phyloP scores from a whole-genome alignment of 2,113 vertebrate species.

The Mus spicilegus region DNA sequence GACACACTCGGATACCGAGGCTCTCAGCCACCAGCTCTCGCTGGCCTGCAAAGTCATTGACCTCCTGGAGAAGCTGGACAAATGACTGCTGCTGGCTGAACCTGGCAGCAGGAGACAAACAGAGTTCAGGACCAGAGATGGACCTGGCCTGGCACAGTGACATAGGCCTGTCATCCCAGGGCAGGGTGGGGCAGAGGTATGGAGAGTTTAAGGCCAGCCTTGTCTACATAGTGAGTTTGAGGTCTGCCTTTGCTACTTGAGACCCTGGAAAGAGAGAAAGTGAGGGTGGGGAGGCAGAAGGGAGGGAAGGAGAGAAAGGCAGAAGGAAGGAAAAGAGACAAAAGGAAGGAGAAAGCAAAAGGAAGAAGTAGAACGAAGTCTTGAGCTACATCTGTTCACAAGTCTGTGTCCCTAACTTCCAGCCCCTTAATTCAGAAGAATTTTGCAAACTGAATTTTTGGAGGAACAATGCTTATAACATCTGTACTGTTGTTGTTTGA shows the following conservation, averaged over 20 bases:
- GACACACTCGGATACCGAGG: constrained; percentile 91
- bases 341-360: background rate
- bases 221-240: background rate
- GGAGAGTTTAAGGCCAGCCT: background rate
- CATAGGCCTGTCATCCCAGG: background rate
- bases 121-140: background rate
- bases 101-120: constrained; percentile 75
- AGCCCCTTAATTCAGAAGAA: background rate
- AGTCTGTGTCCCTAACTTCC: background rate
- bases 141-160: background rate
- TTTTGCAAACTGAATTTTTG: background rate
- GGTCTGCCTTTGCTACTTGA: background rate
- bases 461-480: background rate
- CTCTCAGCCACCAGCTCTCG: constrained; percentile 94
- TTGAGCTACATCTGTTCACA: background rate
- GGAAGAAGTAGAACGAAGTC: background rate
- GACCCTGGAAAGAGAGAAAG: background rate
- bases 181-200: no score
- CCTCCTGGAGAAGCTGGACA: constrained; percentile 92
- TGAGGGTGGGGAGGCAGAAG: background rate
- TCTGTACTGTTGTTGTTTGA: background rate
- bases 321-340: background rate
- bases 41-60: constrained; percentile 94
- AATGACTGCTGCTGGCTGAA: constrained; percentile 93
- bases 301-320: background rate